A percentile compares a stretch with the other conserved stretches of the same genome.
These are phyloP conservation scores for Ia io DNA, from an alignment of 2,113 vertebrate genomes.

Conservation along the genomic window DNA sequence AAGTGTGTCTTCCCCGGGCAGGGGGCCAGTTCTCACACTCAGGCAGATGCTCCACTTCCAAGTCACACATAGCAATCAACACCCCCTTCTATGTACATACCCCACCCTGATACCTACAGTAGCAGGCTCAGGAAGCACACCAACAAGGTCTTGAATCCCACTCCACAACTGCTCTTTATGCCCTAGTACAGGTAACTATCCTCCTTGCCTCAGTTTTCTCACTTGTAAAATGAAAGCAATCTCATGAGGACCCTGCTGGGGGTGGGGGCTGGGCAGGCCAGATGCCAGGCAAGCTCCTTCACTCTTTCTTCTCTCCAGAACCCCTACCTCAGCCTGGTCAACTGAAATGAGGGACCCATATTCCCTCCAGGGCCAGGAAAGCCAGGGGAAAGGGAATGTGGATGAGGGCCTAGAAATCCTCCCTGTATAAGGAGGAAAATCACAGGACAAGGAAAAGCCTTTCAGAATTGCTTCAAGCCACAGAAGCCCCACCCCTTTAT, in stretches of 20 bases:
- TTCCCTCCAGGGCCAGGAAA: not conserved
- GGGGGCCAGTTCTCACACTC: constrained; percentile 24
- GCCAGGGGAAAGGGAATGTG: not conserved
- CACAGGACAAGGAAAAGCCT: constrained; percentile 51
- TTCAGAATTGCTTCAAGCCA: not conserved
- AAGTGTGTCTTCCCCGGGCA: constrained; percentile 23
- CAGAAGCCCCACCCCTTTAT: not conserved
- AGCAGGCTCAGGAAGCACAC: not conserved
- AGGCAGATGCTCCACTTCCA: not conserved
- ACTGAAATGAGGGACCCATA: not conserved
- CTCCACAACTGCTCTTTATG: not conserved
- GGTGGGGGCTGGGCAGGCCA: not conserved
- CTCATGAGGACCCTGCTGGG: not conserved
- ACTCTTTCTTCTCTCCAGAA: not conserved
- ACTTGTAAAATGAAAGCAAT: not conserved
- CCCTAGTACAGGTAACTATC: not conserved
- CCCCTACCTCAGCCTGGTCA: not conserved
- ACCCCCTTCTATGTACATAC: not conserved
- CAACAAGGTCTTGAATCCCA: not conserved
- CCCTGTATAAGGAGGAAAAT: constrained; percentile 26
- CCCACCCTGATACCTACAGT: not conserved
- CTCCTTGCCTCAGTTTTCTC: not conserved
- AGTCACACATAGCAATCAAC: not conserved
- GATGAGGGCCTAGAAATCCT: not conserved
- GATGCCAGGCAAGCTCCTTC: not conserved